Evolutionary conservation across 2,797 vertebrate species (phyloP).

Genomic region (Muraenolepis orangiensis): DNA sequence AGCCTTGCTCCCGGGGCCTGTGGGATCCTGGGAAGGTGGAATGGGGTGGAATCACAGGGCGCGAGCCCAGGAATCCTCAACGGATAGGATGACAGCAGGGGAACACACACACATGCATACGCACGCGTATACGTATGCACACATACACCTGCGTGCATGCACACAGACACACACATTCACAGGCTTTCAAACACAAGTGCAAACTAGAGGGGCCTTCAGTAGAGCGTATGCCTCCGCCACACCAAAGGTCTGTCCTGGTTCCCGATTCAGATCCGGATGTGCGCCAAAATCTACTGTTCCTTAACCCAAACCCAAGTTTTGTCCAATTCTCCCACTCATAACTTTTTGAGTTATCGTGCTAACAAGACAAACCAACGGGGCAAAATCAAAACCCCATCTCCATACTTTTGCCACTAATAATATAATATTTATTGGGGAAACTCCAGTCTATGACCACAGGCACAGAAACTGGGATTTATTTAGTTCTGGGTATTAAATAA

Average conservation of each 20-base stretch:
- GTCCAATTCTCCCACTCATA: too few species aligned
- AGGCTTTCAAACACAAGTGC: background rate
- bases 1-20: conserved; percentile 52
- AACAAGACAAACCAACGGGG: too few species aligned
- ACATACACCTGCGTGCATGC: background rate
- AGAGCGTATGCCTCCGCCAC: too few species aligned
- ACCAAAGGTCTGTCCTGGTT: too few species aligned
- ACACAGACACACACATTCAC: conserved; percentile 5
- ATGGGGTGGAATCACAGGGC: conserved; percentile 37
- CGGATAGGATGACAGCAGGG: conserved; percentile 55
- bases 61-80: conserved; percentile 39
- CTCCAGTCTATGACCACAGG: background rate
- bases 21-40: conserved; percentile 60
- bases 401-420: background rate
- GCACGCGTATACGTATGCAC: conserved; percentile 11
- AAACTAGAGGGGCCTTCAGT: too few species aligned
- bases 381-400: too few species aligned
- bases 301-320: too few species aligned
- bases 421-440: background rate
- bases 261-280: too few species aligned
- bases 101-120: conserved; percentile 16
- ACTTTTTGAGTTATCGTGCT: too few species aligned
- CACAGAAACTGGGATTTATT: conserved; percentile 5
- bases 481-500: conserved; percentile 30
- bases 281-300: too few species aligned